Conservation (phyloP, 2,888 invertebrate genomes). For the Scaptomyza cyrtandrae region DNA sequence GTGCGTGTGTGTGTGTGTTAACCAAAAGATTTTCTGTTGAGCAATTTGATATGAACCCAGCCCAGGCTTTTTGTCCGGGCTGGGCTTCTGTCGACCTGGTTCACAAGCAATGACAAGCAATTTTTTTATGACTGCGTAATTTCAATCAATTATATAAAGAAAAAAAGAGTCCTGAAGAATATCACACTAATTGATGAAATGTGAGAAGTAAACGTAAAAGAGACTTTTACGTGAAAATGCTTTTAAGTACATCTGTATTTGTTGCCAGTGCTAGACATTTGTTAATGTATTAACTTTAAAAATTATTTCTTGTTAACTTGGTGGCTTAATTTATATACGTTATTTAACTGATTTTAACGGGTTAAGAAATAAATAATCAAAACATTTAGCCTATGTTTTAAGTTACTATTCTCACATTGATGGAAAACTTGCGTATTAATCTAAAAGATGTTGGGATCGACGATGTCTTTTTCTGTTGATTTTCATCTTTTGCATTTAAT, state of each 20-base stretch:
- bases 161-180: conserved; percentile 13
- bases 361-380: too few species aligned
- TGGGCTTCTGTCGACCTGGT: conserved; percentile 43
- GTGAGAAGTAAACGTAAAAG: conserved; percentile 17
- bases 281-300: too few species aligned
- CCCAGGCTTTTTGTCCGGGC: conserved; percentile 12
- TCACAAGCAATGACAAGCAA: conserved; percentile 46
- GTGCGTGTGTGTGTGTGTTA: conserved; percentile 6
- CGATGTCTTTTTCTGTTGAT: too few species aligned
- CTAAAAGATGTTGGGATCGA: too few species aligned
- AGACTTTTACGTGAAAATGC: conserved; percentile 41
- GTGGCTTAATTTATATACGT: too few species aligned
- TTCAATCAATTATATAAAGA: conserved; percentile 21
- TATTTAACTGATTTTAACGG: too few species aligned
- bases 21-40: conserved; percentile 32
- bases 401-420: too few species aligned
- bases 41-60: conserved; percentile 9
- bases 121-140: conserved; percentile 25
- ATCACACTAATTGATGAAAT: conserved; percentile 41
- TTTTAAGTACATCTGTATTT: conserved; percentile 12
- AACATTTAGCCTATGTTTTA: too few species aligned
- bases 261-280: background rate
- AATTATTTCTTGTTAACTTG: too few species aligned
- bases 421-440: too few species aligned
- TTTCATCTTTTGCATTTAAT: too few species aligned